Evolutionary conservation across 2,888 invertebrate species (phyloP), one percentile per base, ranked within the genome.

Genomic region (Agonum fuliginosum): DNA sequence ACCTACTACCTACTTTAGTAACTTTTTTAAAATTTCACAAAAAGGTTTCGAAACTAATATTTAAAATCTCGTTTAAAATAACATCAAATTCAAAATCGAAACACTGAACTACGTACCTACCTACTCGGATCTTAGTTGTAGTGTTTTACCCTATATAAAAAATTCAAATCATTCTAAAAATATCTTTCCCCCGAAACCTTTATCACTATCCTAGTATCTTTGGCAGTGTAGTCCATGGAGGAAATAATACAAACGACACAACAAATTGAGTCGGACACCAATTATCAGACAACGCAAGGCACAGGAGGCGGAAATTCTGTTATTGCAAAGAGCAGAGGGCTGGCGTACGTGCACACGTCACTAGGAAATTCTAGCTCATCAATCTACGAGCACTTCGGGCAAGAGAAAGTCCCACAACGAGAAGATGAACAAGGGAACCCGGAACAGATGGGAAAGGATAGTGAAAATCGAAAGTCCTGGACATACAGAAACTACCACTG

Each of bases 301-400:
- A n/a, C n/a, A n/a, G n/a, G n/a, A n/a, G n/a, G n/a, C n/a, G 46
- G 46, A 46, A 48, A 71, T 48, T 71, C 10, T 24, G 43, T 27
- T 62, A 62, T 62, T 62, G 12, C 30, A 10, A 2, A 34, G 17
- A 37, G n/a, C n/a, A n/a, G n/a, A n/a, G 19, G 37, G 8, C 19
- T 17, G 17, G 37, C 19, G 37, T 37, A 70, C 14, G 34, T 48
- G 70, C 4, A 22, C 5, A 24, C 27, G 71, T 71, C 71, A 71
- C 4, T 19, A 51, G 30, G 71, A 51, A 30, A 51, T 5, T 5
- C 51, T 3, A 24, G 30, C 8, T 71, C 71, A 71, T 71, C 71
- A 71, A 71, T 71, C 71, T 71, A 20, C 2, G n/a, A 71, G 6
- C 27, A 71, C 51, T 71, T 48, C 20, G 6, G 1, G 8, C 8